Evolutionary conservation across 2,113 vertebrate species (phyloP).

Genomic region (Tretioscincus oriximinensis): DNA sequence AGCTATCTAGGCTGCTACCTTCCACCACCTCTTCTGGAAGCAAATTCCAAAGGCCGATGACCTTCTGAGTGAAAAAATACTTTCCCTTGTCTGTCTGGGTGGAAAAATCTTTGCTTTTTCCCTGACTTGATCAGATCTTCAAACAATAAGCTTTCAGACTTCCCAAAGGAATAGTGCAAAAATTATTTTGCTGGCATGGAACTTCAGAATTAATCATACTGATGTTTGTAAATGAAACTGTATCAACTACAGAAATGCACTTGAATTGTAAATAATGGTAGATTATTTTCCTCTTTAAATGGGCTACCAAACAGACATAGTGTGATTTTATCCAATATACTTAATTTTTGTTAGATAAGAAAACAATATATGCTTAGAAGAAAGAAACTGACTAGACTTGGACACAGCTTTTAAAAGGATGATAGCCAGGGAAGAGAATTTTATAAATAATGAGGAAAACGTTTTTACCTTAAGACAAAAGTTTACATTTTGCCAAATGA

Average conservation of each 20-base stretch:
- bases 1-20: too few species aligned
- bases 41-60: too few species aligned
- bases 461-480: background rate
- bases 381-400: background rate
- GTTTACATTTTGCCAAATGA: background rate
- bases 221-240: background rate
- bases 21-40: too few species aligned
- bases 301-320: background rate
- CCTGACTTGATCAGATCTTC: background rate
- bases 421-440: background rate
- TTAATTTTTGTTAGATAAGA: background rate
- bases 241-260: background rate
- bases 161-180: too few species aligned
- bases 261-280: background rate
- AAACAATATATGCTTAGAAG: background rate
- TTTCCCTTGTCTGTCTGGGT: too few species aligned
- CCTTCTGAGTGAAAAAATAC: too few species aligned
- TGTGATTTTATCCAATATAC: conserved; percentile 1
- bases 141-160: too few species aligned
- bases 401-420: background rate
- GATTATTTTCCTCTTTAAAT: conserved; percentile 10
- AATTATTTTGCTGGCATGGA: background rate
- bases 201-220: background rate
- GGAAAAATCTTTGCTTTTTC: too few species aligned
- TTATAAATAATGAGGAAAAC: too few species aligned